Evolutionary conservation across 2,113 vertebrate genomes (phyloP), one percentile per base, ranked within the genome.

Genomic region (Ursus arctos): DNA sequence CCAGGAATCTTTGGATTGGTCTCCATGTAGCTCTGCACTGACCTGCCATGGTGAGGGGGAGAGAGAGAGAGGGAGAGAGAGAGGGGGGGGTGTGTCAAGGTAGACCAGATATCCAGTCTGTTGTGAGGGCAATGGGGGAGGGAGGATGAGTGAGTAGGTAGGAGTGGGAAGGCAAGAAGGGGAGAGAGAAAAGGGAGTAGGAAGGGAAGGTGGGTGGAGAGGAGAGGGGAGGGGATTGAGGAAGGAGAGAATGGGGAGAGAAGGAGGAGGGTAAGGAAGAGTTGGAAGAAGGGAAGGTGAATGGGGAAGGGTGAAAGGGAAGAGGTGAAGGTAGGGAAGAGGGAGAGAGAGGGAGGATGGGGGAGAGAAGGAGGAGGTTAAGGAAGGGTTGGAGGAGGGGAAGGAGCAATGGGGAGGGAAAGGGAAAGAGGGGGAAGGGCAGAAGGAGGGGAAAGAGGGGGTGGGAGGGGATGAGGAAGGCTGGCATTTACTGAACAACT

Each of bases 401-500:
- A 43, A 15, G 40, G n/a, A 14, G 12, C 1, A 36, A 4, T 69
- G 22, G 22, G 40, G 24, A 7, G 24, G 24, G 40, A 74, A 43
- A 67, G 1, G 31, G 31, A 31, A 67, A n/a, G 72, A 12, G 6
- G 15, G 31, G 40, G 40, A 6, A 28, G 12, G 40, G 22, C 14
- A 33, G 15, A 67, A 47, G 72, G 6, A 76, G 13, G 24, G 14
- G 72, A n/a, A 69, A 19, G 67, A 69, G 67, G 33, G 43, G 14
- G 43, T 14, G 49, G 7, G 2, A 67, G 14, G 11, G 28, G 10
- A 24, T 40, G n/a, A 67, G 19, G 6, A 81, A 31, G 77, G 16
- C 9, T 28, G 3, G 0, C 14, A 18, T 77, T 51, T 53, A 47
- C 1, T 4, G 1, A n/a, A 12, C 22, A 69, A 14, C 11, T n/a